Percentiles rank a stretch among this genome's conserved stretches.
Conservation (phyloP, 2,888 invertebrate genomes). For the Megaustenia siamemsis region DNA sequence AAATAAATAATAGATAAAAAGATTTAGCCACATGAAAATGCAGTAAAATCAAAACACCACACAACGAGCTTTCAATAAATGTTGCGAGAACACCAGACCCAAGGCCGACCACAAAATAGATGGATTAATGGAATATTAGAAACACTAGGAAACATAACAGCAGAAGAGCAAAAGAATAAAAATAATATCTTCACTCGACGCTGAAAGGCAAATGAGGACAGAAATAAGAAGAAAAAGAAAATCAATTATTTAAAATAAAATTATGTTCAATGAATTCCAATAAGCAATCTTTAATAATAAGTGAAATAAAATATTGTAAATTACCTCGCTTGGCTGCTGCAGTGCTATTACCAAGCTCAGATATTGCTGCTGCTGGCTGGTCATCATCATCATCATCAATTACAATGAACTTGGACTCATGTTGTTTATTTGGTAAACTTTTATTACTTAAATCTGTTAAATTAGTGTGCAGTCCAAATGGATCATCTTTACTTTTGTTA, state of each 20-base stretch:
- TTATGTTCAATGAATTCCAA: neutral
- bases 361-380: neutral
- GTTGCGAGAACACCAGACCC: too few species aligned
- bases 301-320: neutral
- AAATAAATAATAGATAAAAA: too few species aligned
- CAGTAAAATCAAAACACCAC: too few species aligned
- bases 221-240: too few species aligned
- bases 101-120: too few species aligned
- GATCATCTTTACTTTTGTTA: neutral
- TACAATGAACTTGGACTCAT: neutral
- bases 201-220: neutral
- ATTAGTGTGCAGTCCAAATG: neutral
- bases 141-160: too few species aligned
- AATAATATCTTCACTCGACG: too few species aligned
- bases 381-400: constrained; percentile 17
- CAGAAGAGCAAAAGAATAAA: too few species aligned
- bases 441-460: neutral
- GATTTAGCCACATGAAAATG: too few species aligned
- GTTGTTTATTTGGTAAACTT: neutral
- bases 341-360: neutral
- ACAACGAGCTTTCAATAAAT: too few species aligned
- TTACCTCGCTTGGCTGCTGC: constrained; percentile 1
- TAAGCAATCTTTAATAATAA: neutral
- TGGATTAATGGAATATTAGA: too few species aligned
- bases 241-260: neutral